A percentile compares a stretch with the other conserved stretches of the same genome.
phyloP scores from a whole-genome alignment of 2,888 invertebrate species.

The Ichneumoninae sp. region DNA sequence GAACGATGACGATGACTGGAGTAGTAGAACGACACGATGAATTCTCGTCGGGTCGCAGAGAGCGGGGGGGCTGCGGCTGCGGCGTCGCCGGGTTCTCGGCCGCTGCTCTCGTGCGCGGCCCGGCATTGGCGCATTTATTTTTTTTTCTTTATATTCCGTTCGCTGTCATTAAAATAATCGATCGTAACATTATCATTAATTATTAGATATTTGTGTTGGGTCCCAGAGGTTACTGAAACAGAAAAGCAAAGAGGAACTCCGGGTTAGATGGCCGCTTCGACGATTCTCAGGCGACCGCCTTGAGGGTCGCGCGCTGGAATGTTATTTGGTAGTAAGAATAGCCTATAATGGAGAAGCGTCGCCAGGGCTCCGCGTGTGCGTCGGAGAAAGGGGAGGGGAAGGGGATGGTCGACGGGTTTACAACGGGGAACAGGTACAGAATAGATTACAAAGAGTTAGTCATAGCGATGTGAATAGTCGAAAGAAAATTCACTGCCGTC shows the following conservation, averaged over 20 bases:
- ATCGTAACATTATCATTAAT: conserved; percentile 80
- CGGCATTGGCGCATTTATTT: conserved; percentile 49
- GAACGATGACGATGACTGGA: conserved; percentile 59
- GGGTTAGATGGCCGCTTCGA: background rate
- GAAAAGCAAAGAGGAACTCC: conserved; percentile 66
- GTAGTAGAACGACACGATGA: conserved; percentile 45
- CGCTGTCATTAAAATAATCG: conserved; percentile 71
- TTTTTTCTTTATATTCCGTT: conserved; percentile 63
- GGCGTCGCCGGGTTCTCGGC: conserved; percentile 7
- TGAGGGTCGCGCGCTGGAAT: background rate
- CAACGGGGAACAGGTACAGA: background rate
- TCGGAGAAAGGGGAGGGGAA: conserved; percentile 16
- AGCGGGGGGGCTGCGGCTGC: conserved; percentile 33
- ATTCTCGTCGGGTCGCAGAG: conserved; percentile 57
- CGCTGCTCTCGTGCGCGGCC: conserved; percentile 24
- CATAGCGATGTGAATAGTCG: conserved; percentile 42
- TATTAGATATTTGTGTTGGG: conserved; percentile 83
- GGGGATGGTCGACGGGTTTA: background rate
- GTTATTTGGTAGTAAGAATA: background rate
- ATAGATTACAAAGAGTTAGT: conserved; percentile 36
- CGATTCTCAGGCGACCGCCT: background rate
- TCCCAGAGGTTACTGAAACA: conserved; percentile 84
- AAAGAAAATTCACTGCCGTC: conserved; percentile 37
- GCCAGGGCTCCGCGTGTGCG: background rate
- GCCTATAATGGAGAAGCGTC: too few relatives aligned